These are phyloP conservation scores for Scaptomyza caliginosa DNA, from an alignment of 2,888 invertebrate species.

Conservation along the genomic window DNA sequence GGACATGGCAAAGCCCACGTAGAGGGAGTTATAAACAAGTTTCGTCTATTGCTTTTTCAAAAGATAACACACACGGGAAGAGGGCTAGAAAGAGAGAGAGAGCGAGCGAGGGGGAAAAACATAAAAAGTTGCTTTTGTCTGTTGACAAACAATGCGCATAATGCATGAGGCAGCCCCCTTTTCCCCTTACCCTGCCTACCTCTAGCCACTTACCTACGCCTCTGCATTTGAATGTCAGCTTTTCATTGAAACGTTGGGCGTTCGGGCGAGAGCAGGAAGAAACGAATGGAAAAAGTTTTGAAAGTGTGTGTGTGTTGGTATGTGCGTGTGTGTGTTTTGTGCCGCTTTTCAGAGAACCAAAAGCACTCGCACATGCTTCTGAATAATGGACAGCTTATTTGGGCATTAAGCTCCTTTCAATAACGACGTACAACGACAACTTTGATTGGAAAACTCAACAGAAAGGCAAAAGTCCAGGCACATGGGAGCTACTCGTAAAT, in stretches of 20 bases:
- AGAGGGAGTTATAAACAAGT: conserved; percentile 15
- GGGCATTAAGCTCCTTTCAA: conserved; percentile 76
- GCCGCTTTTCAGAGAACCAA: neutral
- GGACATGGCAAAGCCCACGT: neutral
- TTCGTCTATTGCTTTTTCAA: conserved; percentile 39
- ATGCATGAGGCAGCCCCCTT: conserved; percentile 58
- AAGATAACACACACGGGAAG: conserved; percentile 35
- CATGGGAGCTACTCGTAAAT: neutral
- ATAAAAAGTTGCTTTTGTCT: conserved; percentile 77
- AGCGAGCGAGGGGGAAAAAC: conserved; percentile 30
- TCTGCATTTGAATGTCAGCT: conserved; percentile 62
- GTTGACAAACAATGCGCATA: conserved; percentile 76
- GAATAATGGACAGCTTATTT: conserved; percentile 78
- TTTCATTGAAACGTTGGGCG: neutral
- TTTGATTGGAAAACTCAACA: conserved; percentile 74
- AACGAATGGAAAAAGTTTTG: conserved; percentile 44
- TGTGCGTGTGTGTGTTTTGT: conserved; percentile 15
- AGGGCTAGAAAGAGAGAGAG: conserved; percentile 15
- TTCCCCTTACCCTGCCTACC: neutral
- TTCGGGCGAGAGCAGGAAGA: neutral
- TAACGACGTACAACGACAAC: conserved; percentile 71
- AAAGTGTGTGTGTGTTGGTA: conserved; percentile 10
- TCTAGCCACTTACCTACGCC: conserved; percentile 4
- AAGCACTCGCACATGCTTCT: conserved; percentile 61
- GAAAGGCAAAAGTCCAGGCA: neutral